A percentile compares a stretch with the other conserved stretches of the same genome.
phyloP scores from a whole-genome alignment of 2,113 vertebrate genomes.

The Cebidichthys violaceus region DNA sequence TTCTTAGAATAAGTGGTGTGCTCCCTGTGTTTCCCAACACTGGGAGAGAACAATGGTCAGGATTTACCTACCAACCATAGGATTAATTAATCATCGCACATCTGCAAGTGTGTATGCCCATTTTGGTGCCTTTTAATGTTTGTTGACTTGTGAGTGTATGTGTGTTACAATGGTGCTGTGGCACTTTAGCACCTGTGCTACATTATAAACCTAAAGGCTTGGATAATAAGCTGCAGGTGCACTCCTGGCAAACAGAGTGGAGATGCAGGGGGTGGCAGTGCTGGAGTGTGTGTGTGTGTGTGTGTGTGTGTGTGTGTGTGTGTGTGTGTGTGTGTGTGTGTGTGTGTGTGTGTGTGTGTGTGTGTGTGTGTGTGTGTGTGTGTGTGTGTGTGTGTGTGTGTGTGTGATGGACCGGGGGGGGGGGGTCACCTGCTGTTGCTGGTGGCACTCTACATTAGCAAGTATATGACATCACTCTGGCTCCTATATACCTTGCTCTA shows the following conservation, averaged over 20 bases:
- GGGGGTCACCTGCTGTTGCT: slow-evolving; percentile 75
- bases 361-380: slow-evolving; percentile 27
- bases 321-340: slow-evolving; percentile 13
- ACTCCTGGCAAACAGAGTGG: slow-evolving; percentile 77
- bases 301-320: slow-evolving; percentile 42
- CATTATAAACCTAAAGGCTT: slow-evolving; percentile 85
- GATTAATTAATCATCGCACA: slow-evolving; percentile 77
- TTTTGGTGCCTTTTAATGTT: slow-evolving; percentile 60
- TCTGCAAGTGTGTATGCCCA: slow-evolving; percentile 73
- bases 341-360: slow-evolving; percentile 26
- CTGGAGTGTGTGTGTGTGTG: neutral
- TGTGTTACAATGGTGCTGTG: slow-evolving; percentile 62
- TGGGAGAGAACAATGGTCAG: slow-evolving; percentile 54
- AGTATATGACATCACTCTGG: slow-evolving; percentile 61
- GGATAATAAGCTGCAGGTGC: slow-evolving; percentile 92
- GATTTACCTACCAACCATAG: slow-evolving; percentile 44
- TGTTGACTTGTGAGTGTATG: slow-evolving; percentile 50
- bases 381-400: slow-evolving; percentile 28
- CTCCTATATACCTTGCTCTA: slow-evolving; percentile 27
- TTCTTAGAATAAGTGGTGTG: slow-evolving; percentile 11
- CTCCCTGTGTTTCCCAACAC: slow-evolving; percentile 57
- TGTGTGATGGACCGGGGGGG: slow-evolving; percentile 36
- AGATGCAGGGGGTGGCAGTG: slow-evolving; percentile 35
- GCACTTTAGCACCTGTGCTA: slow-evolving; percentile 88
- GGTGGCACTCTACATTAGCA: slow-evolving; percentile 70